Evolutionary conservation across 2,113 vertebrate genomes (phyloP).

Genomic region (Pteronura brasiliensis): DNA sequence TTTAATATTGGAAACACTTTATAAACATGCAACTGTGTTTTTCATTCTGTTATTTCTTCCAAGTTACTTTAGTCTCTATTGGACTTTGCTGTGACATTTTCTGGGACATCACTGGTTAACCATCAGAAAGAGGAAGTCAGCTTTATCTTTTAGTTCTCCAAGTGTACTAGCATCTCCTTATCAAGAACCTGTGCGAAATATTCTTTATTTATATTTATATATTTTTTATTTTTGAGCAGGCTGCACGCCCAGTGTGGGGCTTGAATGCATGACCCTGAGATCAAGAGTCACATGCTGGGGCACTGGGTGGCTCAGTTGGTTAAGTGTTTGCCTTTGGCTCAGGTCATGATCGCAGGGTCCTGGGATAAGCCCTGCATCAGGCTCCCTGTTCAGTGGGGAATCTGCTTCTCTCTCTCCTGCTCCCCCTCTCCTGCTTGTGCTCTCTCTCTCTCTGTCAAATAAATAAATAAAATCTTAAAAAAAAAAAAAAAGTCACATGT

Average conservation of each 20-base stretch:
- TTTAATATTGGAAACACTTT: background rate
- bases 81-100: background rate
- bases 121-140: background rate
- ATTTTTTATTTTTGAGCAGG: background rate
- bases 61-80: background rate
- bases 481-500: background rate
- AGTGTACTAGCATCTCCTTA: background rate
- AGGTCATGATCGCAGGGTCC: background rate
- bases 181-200: background rate
- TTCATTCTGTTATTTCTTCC: background rate
- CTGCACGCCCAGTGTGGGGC: background rate
- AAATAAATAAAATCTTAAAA: background rate
- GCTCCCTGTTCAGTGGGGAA: background rate
- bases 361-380: no score
- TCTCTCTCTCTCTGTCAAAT: background rate
- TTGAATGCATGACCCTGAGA: background rate
- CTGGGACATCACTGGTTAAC: background rate
- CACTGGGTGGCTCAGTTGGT: background rate
- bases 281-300: background rate
- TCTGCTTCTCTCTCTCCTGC: background rate
- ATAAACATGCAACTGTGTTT: background rate
- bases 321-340: background rate
- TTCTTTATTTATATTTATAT: background rate
- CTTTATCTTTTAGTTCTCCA: background rate
- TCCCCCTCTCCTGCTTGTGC: background rate